These are phyloP conservation scores for Gephyroberyx darwinii DNA, from an alignment of 2,797 vertebrate species.

Conservation along the genomic window DNA sequence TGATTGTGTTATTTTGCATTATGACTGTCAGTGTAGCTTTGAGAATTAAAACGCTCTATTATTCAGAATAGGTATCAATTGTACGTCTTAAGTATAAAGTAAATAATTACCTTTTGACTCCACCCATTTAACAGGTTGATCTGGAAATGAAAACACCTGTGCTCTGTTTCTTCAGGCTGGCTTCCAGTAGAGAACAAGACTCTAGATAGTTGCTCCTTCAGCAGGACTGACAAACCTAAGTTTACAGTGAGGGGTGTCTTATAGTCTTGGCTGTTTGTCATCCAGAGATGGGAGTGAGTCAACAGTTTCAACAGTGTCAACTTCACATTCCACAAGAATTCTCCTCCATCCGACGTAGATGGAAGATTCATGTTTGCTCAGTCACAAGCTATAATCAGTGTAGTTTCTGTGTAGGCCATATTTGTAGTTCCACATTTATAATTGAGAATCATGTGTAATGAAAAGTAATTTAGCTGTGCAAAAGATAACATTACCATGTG, in stretches of 20 bases:
- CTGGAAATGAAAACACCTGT: background rate
- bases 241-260: constrained; percentile 53
- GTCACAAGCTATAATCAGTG: background rate
- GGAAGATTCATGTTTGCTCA: constrained; percentile 19
- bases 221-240: constrained; percentile 35
- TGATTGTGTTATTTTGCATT: constrained; percentile 2
- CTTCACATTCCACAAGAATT: constrained; percentile 50
- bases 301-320: constrained; percentile 60
- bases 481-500: background rate
- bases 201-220: constrained; percentile 29
- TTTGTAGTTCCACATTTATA: background rate
- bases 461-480: background rate
- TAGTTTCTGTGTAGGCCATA: background rate
- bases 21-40: background rate
- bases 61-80: constrained; percentile 5
- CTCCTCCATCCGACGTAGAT: constrained; percentile 27
- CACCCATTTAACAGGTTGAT: constrained; percentile 61
- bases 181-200: constrained; percentile 29
- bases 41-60: background rate
- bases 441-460: background rate
- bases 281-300: constrained; percentile 65
- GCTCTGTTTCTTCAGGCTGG: constrained; percentile 29
- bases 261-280: constrained; percentile 59
- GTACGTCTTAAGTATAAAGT: background rate
- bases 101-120: constrained; percentile 66